These are phyloP conservation scores for Prunella strophiata DNA, from an alignment of 2,797 vertebrate genomes.

Conservation along the genomic window DNA sequence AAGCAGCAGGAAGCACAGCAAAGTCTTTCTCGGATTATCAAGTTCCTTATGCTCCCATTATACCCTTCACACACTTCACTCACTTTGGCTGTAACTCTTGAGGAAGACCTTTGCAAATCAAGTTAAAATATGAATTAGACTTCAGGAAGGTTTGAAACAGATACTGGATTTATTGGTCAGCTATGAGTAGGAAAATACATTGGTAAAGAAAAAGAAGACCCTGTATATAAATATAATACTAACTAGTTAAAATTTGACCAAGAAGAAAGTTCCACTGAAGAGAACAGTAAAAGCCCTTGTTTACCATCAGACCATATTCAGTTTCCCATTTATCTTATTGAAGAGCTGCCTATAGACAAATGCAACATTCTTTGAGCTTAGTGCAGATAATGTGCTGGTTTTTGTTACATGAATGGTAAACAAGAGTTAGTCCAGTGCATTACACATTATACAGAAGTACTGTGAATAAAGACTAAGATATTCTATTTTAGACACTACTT, in stretches of 20 bases:
- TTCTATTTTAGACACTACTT: conserved; percentile 78
- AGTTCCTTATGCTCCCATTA: not conserved
- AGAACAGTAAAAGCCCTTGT: conserved; percentile 93
- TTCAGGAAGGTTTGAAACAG: conserved; percentile 88
- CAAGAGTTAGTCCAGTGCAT: conserved; percentile 95
- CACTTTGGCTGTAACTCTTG: not conserved
- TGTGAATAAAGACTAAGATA: conserved; percentile 79
- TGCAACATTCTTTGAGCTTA: conserved; percentile 91
- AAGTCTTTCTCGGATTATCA: not conserved
- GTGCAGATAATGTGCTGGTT: conserved; percentile 94
- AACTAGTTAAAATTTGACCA: conserved; percentile 89
- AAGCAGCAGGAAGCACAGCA: not conserved
- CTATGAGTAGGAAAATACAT: conserved; percentile 99
- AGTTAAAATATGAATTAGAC: conserved; percentile 85
- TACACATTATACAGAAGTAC: conserved; percentile 84
- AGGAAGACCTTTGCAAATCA: not conserved
- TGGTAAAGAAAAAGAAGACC: conserved; percentile 94
- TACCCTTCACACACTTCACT: not conserved
- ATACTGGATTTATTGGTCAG: conserved; percentile 99
- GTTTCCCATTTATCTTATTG: conserved; percentile 85
- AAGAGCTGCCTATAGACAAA: conserved; percentile 93
- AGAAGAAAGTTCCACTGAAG: conserved; percentile 88
- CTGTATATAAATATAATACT: conserved; percentile 92
- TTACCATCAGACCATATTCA: conserved; percentile 91
- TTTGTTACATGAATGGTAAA: conserved; percentile 92